Base-by-base conservation (phyloP, 2,113 vertebrate species). In the Polypterus senegalus region DNA sequence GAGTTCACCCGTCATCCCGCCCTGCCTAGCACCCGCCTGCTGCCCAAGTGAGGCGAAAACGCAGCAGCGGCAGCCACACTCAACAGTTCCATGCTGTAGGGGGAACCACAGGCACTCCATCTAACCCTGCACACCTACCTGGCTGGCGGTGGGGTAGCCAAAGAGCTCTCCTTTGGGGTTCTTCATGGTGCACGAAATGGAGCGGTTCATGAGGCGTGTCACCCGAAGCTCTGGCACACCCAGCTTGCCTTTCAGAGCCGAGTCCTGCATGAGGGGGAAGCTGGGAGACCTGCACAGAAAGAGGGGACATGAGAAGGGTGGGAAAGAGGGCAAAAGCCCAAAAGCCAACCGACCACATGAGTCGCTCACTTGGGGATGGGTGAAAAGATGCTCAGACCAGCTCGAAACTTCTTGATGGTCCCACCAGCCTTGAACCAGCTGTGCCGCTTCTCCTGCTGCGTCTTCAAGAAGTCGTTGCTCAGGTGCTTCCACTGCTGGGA, bases 401-500 rank as follows among this genome's bases (percentile, higher is more conserved):
- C 94, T 2, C 96, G 89, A 65, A 98, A 98, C 74, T 97, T 98
- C 84, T 97, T 99, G 84, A 97, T 97, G 69, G 91, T 97, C 71
- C 95, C 93, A 0, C 93, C 93, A 0, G 95, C 89, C 82, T 97
- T 97, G 83, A 99, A 97, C 96, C 94, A 99, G 81, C 92, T 94
- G 79, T 97, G 93, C 49, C 96, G 85, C 75, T 98, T 99, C 77
- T 98, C 94, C 73, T 99, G 96, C 83, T 99, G 96, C 59, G 89
- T 93, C 76, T 98, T 97, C 69, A 99, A 84, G 81, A 97, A 95
- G 79, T 99, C 96, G 44, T 99, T 99, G 84, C 95, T 99, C 69
- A 99, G 93, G 70, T 99, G 93, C 74, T 97, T 96, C 96, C 96
- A 99, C 86, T 99, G 96, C 81, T 99, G 96, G 4, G 95, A 93